Base-by-base conservation (phyloP, 92 coral and sea anemone species). In the Metridium senile region DNA sequence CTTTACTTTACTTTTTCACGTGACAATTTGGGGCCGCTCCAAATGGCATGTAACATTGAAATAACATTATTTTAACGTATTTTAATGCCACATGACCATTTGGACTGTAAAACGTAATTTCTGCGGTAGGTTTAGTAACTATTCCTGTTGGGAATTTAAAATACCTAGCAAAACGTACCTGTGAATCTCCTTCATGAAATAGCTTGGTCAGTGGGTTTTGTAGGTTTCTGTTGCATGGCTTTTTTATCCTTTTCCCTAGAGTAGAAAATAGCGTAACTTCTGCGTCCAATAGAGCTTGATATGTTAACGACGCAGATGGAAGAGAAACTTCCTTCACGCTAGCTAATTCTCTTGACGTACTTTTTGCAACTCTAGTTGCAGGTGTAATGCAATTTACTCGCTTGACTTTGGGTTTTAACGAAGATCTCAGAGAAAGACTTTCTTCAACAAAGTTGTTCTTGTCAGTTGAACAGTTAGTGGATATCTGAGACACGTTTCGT, bases 211-310 rank as follows among this genome's bases (percentile, higher is more conserved):
- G 51, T 11, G 84, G 84, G 33, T 79, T 79, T 11, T 23, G 18
- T 13, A 79, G 35, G 11, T 70, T 66, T 47, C 84, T 57, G 13
- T 45, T 20, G 35, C 43, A 58, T 1, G 19, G 28, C 22, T 16
- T 68, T 28, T 66, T 49, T 13, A 69, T 57, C 31, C 77, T 79
- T 49, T 30, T 52, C 9, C 76, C 84, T 17, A 79, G 43, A 58
- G 52, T 33, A 32, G 76, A 51, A 71, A 68, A 79, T 58, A 79
- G 32, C 11, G 84, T 68, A 3, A 70, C 64, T 39, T 79, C 84
- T 54, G 84, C 57, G 29, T 79, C 84, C 33, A 79, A 46, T 27
- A 79, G 49, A 26, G 84, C 84, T 53, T 70, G 66, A 22, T 79
- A 68, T 30, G 70, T 39, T 32, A 79, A 65, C 17, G 75, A 47